Evolutionary conservation across 2,113 vertebrate species (phyloP).

Genomic region (Eretmochelys imbricata): DNA sequence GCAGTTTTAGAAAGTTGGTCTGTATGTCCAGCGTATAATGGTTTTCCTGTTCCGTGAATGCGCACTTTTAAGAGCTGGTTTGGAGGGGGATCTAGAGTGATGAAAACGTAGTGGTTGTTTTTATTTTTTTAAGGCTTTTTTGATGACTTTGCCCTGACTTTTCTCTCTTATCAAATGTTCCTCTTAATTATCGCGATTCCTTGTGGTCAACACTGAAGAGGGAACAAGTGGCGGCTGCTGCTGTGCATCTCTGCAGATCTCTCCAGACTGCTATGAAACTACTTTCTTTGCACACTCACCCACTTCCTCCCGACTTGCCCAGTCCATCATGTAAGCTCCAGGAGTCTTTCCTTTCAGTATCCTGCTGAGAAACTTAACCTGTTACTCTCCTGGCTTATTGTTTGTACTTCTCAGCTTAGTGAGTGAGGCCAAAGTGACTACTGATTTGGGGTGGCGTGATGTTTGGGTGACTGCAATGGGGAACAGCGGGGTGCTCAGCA

Average conservation of each 20-base stretch:
- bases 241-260: background rate
- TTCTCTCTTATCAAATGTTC: background rate
- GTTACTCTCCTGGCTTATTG: background rate
- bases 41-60: accelerated
- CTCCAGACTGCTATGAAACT: background rate
- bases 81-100: background rate
- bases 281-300: no score
- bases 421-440: background rate
- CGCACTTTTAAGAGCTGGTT: background rate
- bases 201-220: background rate
- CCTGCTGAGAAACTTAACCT: background rate
- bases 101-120: background rate
- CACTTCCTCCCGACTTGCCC: background rate
- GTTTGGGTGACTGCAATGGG: background rate
- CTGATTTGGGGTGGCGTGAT: background rate
- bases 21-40: background rate
- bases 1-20: background rate
- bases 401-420: background rate
- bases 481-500: background rate
- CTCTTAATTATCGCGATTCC: background rate
- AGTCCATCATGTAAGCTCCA: background rate
- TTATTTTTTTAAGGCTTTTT: background rate
- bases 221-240: background rate
- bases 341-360: no score
- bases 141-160: background rate